Percentiles rank a stretch among this genome's conserved stretches.
Evolutionary conservation across 92 coral and sea anemone genomes (phyloP).

Genomic region (Blastomussa wellsi): DNA sequence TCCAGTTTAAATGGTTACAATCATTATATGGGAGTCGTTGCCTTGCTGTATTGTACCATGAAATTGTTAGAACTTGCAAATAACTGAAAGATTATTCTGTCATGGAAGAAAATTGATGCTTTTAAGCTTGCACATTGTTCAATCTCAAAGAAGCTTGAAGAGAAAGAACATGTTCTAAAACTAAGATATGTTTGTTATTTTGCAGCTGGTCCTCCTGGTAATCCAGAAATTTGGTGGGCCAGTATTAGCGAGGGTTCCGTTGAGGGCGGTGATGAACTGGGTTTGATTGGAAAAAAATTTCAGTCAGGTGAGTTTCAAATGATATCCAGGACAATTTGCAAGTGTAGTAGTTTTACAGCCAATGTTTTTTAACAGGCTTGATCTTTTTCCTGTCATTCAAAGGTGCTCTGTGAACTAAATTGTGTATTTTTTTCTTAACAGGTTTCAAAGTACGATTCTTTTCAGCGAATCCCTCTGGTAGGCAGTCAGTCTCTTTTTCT

Average conservation of each 20-base stretch:
- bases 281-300: constrained; percentile 98
- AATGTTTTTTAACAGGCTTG: not conserved
- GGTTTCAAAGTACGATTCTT: constrained; percentile 97
- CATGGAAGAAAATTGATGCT: not conserved
- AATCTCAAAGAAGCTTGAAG: not conserved
- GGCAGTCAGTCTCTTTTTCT: constrained; percentile 52
- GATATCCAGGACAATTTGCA: too few relatives aligned
- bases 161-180: not conserved
- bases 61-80: not conserved
- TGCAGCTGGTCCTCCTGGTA: constrained; percentile 98
- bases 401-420: not conserved
- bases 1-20: too few relatives aligned
- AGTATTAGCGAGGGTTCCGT: constrained; percentile 93
- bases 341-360: too few relatives aligned
- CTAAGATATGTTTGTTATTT: not conserved
- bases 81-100: not conserved
- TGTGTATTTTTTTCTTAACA: constrained; percentile 11
- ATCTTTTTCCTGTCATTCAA: not conserved
- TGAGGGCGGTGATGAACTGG: constrained; percentile 94
- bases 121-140: not conserved
- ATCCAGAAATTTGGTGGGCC: constrained; percentile 99
- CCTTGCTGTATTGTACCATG: not conserved
- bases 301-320: constrained; percentile 86
- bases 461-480: constrained; percentile 87
- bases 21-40: not conserved